phyloP scores from a whole-genome alignment of 2,888 invertebrate genomes.

The Orthosia cruda region DNA sequence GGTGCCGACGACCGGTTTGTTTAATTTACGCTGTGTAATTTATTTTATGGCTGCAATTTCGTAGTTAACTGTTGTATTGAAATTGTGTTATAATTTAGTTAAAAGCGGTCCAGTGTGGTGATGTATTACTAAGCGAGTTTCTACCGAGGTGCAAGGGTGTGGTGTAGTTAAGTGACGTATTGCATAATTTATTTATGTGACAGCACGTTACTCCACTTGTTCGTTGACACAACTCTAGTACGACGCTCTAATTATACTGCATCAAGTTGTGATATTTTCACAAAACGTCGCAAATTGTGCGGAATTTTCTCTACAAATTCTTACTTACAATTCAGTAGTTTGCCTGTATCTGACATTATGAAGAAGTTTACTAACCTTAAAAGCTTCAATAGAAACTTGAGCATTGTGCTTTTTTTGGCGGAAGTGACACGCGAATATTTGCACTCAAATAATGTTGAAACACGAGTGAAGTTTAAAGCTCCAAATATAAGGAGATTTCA shows the following conservation, averaged over 20 bases:
- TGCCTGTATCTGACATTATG: background rate
- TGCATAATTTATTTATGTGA: slow-evolving; percentile 90
- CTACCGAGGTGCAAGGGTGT: slow-evolving; percentile 70
- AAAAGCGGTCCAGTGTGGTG: slow-evolving; percentile 2
- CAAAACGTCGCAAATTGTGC: background rate
- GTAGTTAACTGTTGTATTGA: slow-evolving; percentile 22
- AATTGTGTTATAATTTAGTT: background rate
- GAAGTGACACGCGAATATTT: background rate
- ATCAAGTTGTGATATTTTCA: slow-evolving; percentile 22
- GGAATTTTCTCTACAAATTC: background rate
- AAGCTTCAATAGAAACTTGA: slow-evolving; percentile 1
- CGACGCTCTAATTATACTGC: slow-evolving; percentile 68
- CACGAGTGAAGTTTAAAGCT: slow-evolving; percentile 26
- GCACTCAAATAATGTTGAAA: background rate
- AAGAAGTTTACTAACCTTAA: background rate
- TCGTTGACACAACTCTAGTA: slow-evolving; percentile 76
- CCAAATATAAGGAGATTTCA: slow-evolving; percentile 1
- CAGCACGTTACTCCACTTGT: slow-evolving; percentile 86
- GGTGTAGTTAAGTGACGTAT: slow-evolving; percentile 84
- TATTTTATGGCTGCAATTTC: slow-evolving; percentile 25
- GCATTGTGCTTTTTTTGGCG: background rate
- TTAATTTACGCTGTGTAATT: slow-evolving; percentile 55
- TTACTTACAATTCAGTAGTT: background rate
- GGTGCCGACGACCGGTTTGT: slow-evolving; percentile 67
- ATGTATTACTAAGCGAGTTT: slow-evolving; percentile 28